These are phyloP conservation scores for Diphyllodes magnificus DNA, from an alignment of 2,113 vertebrate species.

Conservation along the genomic window DNA sequence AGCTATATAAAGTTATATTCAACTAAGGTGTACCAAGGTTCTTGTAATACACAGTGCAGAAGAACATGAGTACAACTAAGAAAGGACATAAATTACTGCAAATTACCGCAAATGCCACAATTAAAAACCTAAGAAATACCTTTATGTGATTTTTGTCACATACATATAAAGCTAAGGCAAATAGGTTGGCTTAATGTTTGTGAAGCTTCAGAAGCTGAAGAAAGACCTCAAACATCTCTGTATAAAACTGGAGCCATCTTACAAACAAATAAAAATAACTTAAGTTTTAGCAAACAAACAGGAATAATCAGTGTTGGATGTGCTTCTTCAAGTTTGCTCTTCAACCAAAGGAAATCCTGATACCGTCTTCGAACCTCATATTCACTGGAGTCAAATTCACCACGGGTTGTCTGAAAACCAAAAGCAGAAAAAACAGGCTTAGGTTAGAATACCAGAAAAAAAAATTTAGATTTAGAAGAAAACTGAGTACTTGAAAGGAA, in stretches of 20 bases:
- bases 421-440: background rate
- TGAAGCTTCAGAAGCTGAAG: background rate
- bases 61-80: background rate
- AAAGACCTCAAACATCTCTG: background rate
- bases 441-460: background rate
- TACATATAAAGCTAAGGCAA: background rate
- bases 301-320: slow-evolving; percentile 91
- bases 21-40: background rate
- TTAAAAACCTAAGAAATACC: background rate
- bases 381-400: slow-evolving; percentile 92
- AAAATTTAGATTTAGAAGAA: slow-evolving; percentile 15
- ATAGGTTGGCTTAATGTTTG: background rate
- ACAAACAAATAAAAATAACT: background rate
- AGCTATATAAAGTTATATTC: background rate
- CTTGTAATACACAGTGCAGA: background rate
- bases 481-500: background rate
- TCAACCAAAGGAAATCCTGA: slow-evolving; percentile 96
- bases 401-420: slow-evolving; percentile 84
- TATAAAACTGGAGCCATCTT: background rate
- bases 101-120: background rate
- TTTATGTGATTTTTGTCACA: background rate
- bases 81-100: background rate
- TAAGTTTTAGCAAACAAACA: slow-evolving; percentile 71
- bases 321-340: slow-evolving; percentile 85
- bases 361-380: slow-evolving; percentile 91